Evolutionary conservation across 2,113 vertebrate species (phyloP), one percentile per base, ranked within the genome.

Genomic region (Dromiciops gliroides): DNA sequence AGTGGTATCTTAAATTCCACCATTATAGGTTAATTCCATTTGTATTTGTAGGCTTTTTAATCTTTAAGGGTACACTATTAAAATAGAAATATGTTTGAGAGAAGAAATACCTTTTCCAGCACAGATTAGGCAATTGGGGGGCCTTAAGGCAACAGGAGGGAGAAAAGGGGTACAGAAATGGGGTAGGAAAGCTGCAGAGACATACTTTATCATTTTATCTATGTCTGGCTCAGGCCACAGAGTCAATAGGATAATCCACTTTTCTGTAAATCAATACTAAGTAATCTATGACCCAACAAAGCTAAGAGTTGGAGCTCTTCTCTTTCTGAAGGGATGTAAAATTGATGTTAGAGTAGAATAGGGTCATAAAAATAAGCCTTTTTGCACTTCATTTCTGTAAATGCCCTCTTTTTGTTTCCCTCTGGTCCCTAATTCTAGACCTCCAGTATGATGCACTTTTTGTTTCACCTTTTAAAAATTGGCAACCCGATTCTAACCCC

Each of bases 261-360:
- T 44, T n/a, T 83, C n/a, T 83, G n/a, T 83, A 44, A 83, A 83
- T 83, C 67, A 83, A 83, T 83, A 23, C n/a, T 83, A 83, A 83
- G 67, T 83, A 83, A 83, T 83, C 67, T 83, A 83, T 83, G n/a
- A 83, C 67, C 67, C 67, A 83, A 83, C 67, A 83, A 44, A 83
- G n/a, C 67, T 83, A 44, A 44, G n/a, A 92, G 31, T 89, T 92
- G 47, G n/a, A 93, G 12, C 1, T 28, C 10, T 37, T 91, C 94
- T 94, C 91, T 96, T 97, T 93, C 90, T 37, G 89, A 94, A n/a
- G 93, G 89, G 3, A 53, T 94, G 75, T 93, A 92, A 93, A 96
- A 95, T 52, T 93, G 48, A 93, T 90, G 47, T 3, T 93, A 91
- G 90, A 14, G 47, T 88, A 67, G 93, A 96, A 91, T 50, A 92